Evolutionary conservation across 2,888 invertebrate species (phyloP).

Genomic region (Thecophora atra): DNA sequence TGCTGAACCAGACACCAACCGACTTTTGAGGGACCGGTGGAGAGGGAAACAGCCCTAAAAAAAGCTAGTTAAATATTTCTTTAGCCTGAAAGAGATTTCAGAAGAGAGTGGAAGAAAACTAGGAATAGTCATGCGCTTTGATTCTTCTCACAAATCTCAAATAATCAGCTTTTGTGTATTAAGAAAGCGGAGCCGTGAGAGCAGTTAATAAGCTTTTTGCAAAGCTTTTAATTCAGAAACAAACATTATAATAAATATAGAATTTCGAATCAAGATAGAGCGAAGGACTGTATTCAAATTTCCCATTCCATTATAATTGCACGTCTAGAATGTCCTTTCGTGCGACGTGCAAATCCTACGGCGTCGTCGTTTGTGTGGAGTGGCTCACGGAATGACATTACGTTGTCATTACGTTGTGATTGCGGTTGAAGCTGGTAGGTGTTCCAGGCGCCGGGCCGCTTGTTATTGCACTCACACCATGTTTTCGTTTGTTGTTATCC

Average conservation of each 20-base stretch:
- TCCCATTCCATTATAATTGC: not conserved
- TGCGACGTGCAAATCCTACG: not conserved
- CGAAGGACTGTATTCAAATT: conserved; percentile 7
- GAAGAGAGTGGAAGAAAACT: too few species aligned
- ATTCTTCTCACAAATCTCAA: not conserved
- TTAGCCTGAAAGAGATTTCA: too few species aligned
- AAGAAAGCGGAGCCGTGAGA: not conserved
- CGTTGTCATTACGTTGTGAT: conserved; percentile 1
- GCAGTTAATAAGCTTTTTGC: not conserved
- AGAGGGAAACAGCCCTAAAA: too few species aligned
- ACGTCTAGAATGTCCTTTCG: not conserved
- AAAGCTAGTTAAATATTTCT: too few species aligned
- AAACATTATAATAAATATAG: not conserved
- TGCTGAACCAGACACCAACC: too few species aligned
- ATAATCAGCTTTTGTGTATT: too few species aligned
- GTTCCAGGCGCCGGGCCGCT: not conserved
- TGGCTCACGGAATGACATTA: not conserved
- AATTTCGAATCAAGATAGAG: not conserved
- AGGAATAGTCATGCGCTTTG: conserved; percentile 26
- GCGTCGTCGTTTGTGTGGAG: too few species aligned
- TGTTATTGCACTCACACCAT: conserved; percentile 14
- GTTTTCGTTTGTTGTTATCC: conserved; percentile 22
- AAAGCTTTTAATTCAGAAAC: conserved; percentile 11
- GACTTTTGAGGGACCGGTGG: too few species aligned
- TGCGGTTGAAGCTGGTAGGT: too few species aligned